A percentile compares a stretch with the other conserved stretches of the same genome.
Conservation (phyloP, 2,113 vertebrate genomes). For the Ophthalmolycus amberensis region DNA sequence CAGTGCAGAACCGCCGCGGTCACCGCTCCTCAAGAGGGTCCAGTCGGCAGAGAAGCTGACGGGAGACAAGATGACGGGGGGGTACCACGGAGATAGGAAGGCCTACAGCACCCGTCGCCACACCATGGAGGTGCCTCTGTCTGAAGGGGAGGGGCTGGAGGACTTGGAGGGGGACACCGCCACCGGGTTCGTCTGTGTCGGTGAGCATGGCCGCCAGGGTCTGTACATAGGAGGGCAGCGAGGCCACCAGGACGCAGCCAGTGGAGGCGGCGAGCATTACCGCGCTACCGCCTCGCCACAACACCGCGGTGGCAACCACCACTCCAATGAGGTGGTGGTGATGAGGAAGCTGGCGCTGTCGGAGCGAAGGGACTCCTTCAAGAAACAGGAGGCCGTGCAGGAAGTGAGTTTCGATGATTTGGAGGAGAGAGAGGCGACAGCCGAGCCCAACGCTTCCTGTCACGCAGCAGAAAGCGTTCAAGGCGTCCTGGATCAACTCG, state of each 20-base stretch:
- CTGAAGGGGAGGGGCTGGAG: conserved; percentile 76
- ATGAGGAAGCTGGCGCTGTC: conserved; percentile 92
- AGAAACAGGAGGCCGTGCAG: conserved; percentile 94
- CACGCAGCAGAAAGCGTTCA: conserved; percentile 54
- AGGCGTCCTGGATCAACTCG: conserved; percentile 75
- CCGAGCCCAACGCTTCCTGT: conserved; percentile 21
- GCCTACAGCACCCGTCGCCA: conserved; percentile 77
- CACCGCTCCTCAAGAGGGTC: conserved; percentile 90
- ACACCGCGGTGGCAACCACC: conserved; percentile 62
- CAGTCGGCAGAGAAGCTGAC: conserved; percentile 90
- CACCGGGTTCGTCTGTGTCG: conserved; percentile 74
- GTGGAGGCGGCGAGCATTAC: conserved; percentile 66
- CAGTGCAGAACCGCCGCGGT: conserved; percentile 85
- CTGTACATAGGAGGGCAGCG: conserved; percentile 70
- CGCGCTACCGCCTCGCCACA: conserved; percentile 48
- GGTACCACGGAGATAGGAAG: conserved; percentile 83
- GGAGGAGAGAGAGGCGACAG: conserved; percentile 50
- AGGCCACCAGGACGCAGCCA: conserved; percentile 64
- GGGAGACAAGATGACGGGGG: conserved; percentile 84
- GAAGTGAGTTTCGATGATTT: conserved; percentile 90
- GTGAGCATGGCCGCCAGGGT: conserved; percentile 80
- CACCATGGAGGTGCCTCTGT: conserved; percentile 80
- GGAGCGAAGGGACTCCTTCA: conserved; percentile 93
- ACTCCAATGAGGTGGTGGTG: conserved; percentile 87
- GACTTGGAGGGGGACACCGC: conserved; percentile 65